phyloP scores from a whole-genome alignment of 2,888 invertebrate species.

The Drosophila subquinaria region DNA sequence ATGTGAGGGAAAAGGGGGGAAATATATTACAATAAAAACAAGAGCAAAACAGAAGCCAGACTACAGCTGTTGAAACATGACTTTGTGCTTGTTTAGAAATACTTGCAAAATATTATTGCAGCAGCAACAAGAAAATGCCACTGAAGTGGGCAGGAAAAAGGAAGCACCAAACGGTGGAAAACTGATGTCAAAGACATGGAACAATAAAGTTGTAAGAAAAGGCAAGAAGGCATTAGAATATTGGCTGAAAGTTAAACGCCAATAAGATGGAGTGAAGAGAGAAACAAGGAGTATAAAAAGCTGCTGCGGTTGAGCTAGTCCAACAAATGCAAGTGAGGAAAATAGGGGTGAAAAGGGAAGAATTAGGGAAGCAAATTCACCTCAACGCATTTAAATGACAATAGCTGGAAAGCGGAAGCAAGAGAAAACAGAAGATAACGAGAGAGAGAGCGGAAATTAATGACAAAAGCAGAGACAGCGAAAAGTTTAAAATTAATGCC shows the following conservation, averaged over 20 bases:
- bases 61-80: slow-evolving; percentile 83
- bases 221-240: slow-evolving; percentile 57
- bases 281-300: slow-evolving; percentile 12
- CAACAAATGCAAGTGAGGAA: slow-evolving; percentile 12
- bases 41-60: slow-evolving; percentile 59
- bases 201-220: slow-evolving; percentile 11
- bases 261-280: neutral
- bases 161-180: slow-evolving; percentile 7
- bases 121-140: slow-evolving; percentile 16
- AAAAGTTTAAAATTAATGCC: slow-evolving; percentile 70
- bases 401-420: slow-evolving; percentile 26
- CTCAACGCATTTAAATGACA: slow-evolving; percentile 45
- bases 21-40: slow-evolving; percentile 70
- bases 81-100: slow-evolving; percentile 78
- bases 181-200: slow-evolving; percentile 8
- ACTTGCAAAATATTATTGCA: slow-evolving; percentile 79
- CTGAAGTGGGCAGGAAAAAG: neutral
- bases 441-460: slow-evolving; percentile 1
- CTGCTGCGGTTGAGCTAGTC: slow-evolving; percentile 41
- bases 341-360: slow-evolving; percentile 1
- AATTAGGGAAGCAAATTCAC: slow-evolving; percentile 14
- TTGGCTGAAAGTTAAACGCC: slow-evolving; percentile 50
- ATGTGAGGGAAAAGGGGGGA: neutral
- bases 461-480: slow-evolving; percentile 11
- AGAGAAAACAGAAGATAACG: neutral